Percentiles rank a stretch among this genome's conserved stretches.
Conservation (phyloP, 1,140 invertebrate genomes). For the Heliconius eleuchia region DNA sequence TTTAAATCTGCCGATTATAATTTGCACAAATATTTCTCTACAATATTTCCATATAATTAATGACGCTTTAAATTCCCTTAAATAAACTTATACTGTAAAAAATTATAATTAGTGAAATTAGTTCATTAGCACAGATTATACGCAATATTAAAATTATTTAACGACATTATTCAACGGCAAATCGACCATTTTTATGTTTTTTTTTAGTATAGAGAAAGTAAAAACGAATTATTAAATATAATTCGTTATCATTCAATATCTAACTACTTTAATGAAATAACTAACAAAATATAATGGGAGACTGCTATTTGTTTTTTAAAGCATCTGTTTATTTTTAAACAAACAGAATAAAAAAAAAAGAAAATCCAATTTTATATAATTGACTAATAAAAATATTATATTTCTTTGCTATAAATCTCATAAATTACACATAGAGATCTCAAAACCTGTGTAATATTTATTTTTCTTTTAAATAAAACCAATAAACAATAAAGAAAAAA, state of each 20-base stretch:
- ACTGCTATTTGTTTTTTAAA: background rate
- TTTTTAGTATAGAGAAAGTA: background rate
- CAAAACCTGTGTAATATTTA: no score
- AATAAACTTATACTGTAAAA: background rate
- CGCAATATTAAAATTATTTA: background rate
- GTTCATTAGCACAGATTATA: background rate
- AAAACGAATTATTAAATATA: background rate
- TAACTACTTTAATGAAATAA: slow-evolving; percentile 11
- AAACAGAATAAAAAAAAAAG: no score
- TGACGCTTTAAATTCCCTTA: no score
- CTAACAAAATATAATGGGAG: background rate
- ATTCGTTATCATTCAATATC: background rate
- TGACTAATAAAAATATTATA: no score
- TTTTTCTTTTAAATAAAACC: no score
- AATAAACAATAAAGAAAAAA: background rate
- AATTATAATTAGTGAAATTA: background rate
- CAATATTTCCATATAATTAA: no score
- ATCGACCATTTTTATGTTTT: background rate
- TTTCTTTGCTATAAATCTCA: no score
- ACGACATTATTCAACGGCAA: background rate
- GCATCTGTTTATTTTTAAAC: background rate
- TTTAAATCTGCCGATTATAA: no score
- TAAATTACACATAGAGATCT: no score
- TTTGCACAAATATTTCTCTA: no score
- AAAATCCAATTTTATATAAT: no score